Evolutionary conservation across 2,888 invertebrate genomes (phyloP).

Genomic region (Nymphalis c-album): DNA sequence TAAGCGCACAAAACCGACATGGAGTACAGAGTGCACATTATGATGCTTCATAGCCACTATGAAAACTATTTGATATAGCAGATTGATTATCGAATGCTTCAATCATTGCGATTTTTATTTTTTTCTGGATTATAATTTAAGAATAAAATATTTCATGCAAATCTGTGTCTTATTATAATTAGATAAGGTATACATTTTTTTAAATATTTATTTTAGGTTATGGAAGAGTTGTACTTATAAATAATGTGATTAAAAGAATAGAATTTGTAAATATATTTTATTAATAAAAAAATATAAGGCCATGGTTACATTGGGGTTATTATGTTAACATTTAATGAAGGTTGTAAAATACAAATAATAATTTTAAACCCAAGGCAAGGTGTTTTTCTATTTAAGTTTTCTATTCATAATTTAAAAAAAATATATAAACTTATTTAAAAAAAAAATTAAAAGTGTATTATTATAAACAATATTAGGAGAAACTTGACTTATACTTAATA

Average conservation of each 20-base stretch:
- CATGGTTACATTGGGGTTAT: neutral
- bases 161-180: constrained; percentile 11
- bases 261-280: neutral
- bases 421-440: too few relatives aligned
- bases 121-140: neutral
- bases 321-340: too few relatives aligned
- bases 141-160: neutral
- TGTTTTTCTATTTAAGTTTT: too few relatives aligned
- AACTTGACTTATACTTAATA: too few relatives aligned
- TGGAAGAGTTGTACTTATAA: neutral
- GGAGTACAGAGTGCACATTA: constrained; percentile 5
- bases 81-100: neutral
- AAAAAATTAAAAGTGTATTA: too few relatives aligned
- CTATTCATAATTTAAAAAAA: too few relatives aligned
- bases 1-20: constrained; percentile 39
- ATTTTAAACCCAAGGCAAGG: neutral
- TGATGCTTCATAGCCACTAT: neutral
- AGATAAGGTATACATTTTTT: constrained; percentile 13
- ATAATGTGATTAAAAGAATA: neutral
- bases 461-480: too few relatives aligned
- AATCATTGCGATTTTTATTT: neutral
- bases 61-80: neutral
- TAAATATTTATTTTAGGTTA: neutral
- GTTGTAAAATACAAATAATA: neutral
- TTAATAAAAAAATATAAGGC: neutral